Evolutionary conservation across 2,113 vertebrate species (phyloP).

Genomic region (Urocolius indicus): DNA sequence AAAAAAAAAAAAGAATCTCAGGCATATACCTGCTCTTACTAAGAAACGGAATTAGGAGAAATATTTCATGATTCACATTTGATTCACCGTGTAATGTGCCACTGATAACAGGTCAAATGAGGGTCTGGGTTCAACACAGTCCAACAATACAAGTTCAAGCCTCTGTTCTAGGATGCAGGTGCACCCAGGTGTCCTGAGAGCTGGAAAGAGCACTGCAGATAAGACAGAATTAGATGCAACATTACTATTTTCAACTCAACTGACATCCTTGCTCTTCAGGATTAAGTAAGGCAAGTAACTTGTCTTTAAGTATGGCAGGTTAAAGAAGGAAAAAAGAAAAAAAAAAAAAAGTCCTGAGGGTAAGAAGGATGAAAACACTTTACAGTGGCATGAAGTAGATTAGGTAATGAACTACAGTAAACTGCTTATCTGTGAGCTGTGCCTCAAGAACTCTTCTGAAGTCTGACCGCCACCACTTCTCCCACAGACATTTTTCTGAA

Average conservation of each 20-base stretch:
- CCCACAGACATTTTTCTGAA: background rate
- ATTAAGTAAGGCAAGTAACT: slow-evolving; percentile 23
- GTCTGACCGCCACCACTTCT: background rate
- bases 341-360: background rate
- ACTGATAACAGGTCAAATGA: background rate
- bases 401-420: slow-evolving; percentile 36
- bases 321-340: no score
- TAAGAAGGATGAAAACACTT: background rate
- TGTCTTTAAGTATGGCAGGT: background rate
- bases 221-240: slow-evolving; percentile 34
- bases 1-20: background rate
- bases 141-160: background rate
- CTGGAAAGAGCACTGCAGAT: background rate
- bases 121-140: background rate
- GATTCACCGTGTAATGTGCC: background rate
- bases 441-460: background rate
- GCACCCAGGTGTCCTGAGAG: background rate
- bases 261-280: background rate
- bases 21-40: background rate
- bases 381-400: background rate
- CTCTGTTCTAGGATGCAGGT: background rate
- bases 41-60: background rate
- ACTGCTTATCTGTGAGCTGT: background rate
- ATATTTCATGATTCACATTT: background rate
- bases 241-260: slow-evolving; percentile 51